Evolutionary conservation across 2,113 vertebrate genomes (phyloP), one percentile per base, ranked within the genome.

Genomic region (Scomber colias): DNA sequence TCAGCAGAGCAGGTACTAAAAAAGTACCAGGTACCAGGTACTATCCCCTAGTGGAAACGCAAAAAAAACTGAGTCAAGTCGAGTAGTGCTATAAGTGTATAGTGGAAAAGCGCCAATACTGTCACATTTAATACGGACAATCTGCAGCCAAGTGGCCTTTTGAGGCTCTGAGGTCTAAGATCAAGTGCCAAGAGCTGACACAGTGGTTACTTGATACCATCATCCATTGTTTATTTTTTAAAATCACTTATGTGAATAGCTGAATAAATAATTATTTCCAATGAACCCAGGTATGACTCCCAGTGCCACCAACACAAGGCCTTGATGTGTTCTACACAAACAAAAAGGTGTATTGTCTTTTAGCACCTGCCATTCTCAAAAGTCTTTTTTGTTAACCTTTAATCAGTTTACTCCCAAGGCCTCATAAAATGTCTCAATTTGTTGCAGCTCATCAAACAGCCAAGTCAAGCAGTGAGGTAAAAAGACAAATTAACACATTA

Each of bases 151-250:
- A 12, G 54, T n/a, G 10, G 46, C 5, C 12, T 15, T 24, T 30
- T 27, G 17, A n/a, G 21, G 16, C 13, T 7, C 14, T 30, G 31
- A n/a, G 27, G 68, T 74, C 68, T 75, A 71, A 81, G 55, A 54
- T 68, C 64, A n/a, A 75, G 31, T n/a, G 71, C 9, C 15, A 55
- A 21, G 67, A 72, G 65, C 63, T 87, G 54, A 73, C 66, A 59
- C 35, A 71, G 75, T 57, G 59, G 67, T 17, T 13, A 53, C 61
- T 27, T 3, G n/a, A 75, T 35, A 66, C 16, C 5, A 27, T 24
- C 11, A 11, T 17, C 14, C 24, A 56, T 19, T 63, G 60, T 71
- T 46, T 15, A 70, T 51, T 53, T 21, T 15, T 76, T 51, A 48
- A 17, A 51, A 73, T 69, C 63, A 19, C 19, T 31, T 13, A 55